These are phyloP conservation scores for Tragulus kanchil DNA, from an alignment of 2,113 vertebrate species.

Conservation along the genomic window DNA sequence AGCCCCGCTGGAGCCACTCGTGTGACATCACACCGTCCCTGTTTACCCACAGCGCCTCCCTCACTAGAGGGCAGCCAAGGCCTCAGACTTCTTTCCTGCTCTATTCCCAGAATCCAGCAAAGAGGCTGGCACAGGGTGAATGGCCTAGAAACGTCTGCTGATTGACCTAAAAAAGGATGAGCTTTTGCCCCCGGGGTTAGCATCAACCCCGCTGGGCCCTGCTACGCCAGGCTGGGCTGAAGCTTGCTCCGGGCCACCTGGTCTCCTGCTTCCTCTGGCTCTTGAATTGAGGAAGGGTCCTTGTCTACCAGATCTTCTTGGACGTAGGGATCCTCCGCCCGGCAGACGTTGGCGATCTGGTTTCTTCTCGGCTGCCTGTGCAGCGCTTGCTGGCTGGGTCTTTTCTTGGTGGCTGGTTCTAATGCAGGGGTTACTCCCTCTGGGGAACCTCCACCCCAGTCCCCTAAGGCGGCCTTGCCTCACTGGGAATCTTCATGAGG, in stretches of 20 bases:
- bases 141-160: slow-evolving; percentile 28
- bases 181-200: slow-evolving; percentile 25
- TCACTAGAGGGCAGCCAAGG: slow-evolving; percentile 50
- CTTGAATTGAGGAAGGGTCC: background rate
- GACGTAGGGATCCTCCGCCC: background rate
- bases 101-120: slow-evolving; percentile 53
- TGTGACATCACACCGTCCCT: slow-evolving; percentile 7
- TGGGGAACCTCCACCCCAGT: background rate
- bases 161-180: slow-evolving; percentile 30
- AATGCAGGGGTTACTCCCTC: background rate
- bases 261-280: background rate
- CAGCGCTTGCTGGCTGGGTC: background rate
- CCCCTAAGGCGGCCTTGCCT: background rate
- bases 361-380: background rate
- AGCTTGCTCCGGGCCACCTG: background rate
- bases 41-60: slow-evolving; percentile 50
- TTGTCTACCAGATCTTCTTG: background rate
- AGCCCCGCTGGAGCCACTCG: background rate
- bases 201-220: background rate
- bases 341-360: background rate
- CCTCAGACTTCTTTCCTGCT: slow-evolving; percentile 50
- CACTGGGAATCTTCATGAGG: background rate
- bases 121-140: slow-evolving; percentile 19
- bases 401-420: background rate
- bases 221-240: background rate